Base-by-base conservation (phyloP, 2,888 invertebrate species). In the Phragmatobia fuliginosa region DNA sequence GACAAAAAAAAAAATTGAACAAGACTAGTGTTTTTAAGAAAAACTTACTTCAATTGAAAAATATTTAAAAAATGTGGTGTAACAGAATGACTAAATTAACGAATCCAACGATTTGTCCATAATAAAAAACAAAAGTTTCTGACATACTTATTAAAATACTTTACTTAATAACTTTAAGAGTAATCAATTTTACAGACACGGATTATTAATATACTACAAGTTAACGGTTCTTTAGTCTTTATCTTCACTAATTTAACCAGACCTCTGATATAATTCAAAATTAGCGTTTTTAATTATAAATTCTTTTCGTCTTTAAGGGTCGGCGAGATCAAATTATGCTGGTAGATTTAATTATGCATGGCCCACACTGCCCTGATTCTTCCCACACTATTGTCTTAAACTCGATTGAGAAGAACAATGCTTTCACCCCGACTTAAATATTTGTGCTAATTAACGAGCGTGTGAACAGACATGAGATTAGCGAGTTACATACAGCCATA, bases 361-460 rank as follows among this genome's bases (percentile, higher is more conserved):
- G 74, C 90, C 90, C 82, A 92, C 91, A 85, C 86, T 90, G 79
- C 91, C 91, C 79, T 90, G 90, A 73, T 69, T 64, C 91, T 87
- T 91, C 91, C 91, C 90, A 92, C 90, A 78, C 72, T 75, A 78
- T 79, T 83, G 83, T 83, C 82, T 83, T 74, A 80, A 79, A 71
- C 32, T 70, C 74, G 67, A 78, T 70, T 66, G 65, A 74, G 76
- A 88, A 87, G 60, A 68, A 92, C 92, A 92, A 92, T 90, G 91
- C 92, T 93, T 93, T 93, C 92, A 91, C 92, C 88, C 83, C 83
- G 77, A 80, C 82, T 78, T 80, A 65, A 88, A 88, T 87, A 86
- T 88, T 87, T 87, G 82, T 79, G 87, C 85, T 92, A 92, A 92
- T 92, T 92, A 91, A 91, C 89, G 86, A 85, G 80, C 86, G 80